These are phyloP conservation scores for Mesocentrotus franciscanus DNA, from an alignment of 53 echinoderm and acorn worm genomes.

Conservation along the genomic window DNA sequence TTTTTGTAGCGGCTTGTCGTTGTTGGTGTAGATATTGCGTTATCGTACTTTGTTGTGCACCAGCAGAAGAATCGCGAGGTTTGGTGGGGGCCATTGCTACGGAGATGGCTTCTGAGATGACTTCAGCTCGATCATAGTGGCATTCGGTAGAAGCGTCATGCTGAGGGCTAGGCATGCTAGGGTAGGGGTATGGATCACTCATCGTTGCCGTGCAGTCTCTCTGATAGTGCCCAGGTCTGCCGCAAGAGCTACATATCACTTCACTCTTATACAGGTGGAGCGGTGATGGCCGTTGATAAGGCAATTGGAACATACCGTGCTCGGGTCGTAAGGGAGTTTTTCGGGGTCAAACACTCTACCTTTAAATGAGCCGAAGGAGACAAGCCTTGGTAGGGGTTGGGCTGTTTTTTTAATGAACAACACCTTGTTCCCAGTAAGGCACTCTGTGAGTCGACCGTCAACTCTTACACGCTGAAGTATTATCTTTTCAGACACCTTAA, in stretches of 20 bases:
- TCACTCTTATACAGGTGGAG: not conserved
- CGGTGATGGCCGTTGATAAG: no score
- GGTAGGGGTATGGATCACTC: not conserved
- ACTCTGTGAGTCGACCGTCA: no score
- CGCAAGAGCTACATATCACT: not conserved
- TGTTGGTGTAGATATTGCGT: not conserved
- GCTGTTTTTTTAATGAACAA: no score
- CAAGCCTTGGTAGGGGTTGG: no score
- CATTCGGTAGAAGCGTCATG: not conserved
- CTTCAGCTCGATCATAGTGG: not conserved
- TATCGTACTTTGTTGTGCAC: not conserved
- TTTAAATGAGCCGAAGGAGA: no score
- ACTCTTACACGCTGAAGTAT: no score
- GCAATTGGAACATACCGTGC: no score
- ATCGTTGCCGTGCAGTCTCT: not conserved
- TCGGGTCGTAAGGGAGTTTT: no score
- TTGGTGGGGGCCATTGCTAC: not conserved
- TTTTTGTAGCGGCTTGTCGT: not conserved
- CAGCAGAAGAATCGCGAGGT: not conserved
- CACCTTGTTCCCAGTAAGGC: no score
- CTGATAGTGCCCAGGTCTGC: not conserved
- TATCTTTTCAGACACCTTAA: no score
- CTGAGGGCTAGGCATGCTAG: not conserved
- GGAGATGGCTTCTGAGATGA: not conserved
- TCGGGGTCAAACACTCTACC: no score